phyloP scores from a whole-genome alignment of 2,797 vertebrate genomes.

The Chloroceryle amazona region DNA sequence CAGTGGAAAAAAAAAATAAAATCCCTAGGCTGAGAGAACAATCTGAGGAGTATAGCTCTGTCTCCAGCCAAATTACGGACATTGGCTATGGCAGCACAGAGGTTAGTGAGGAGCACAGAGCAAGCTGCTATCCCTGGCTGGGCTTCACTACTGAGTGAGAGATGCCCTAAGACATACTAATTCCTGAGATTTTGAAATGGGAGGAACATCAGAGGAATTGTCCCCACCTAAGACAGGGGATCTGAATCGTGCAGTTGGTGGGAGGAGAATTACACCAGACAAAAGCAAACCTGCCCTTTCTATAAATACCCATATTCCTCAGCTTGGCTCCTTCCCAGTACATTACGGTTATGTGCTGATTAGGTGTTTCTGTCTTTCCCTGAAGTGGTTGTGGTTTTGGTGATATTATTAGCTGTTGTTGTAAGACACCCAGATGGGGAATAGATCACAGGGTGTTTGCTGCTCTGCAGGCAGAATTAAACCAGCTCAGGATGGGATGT shows the following conservation, averaged over 20 bases:
- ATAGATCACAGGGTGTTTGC: not conserved
- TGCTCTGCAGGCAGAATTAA: not conserved
- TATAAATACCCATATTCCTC: not conserved
- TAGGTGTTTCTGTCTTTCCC: not conserved
- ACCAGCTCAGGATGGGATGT: not conserved
- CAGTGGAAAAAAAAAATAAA: not conserved
- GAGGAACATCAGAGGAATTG: not conserved
- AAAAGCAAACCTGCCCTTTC: not conserved
- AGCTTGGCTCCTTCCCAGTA: not conserved
- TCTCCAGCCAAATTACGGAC: not conserved
- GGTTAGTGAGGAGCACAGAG: not conserved
- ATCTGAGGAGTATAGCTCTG: not conserved
- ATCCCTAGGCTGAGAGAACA: not conserved
- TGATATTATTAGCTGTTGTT: not conserved
- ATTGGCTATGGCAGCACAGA: not conserved
- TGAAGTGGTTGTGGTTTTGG: not conserved
- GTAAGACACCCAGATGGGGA: not conserved
- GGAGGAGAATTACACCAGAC: not conserved
- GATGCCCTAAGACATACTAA: not conserved
- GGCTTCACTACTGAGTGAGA: not conserved
- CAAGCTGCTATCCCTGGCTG: accelerated
- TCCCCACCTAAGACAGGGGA: not conserved
- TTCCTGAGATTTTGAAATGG: not conserved
- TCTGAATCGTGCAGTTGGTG: accelerated
- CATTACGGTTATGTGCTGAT: not conserved